Base-by-base conservation (phyloP, 2,113 vertebrate species). In the Callipepla squamata region DNA sequence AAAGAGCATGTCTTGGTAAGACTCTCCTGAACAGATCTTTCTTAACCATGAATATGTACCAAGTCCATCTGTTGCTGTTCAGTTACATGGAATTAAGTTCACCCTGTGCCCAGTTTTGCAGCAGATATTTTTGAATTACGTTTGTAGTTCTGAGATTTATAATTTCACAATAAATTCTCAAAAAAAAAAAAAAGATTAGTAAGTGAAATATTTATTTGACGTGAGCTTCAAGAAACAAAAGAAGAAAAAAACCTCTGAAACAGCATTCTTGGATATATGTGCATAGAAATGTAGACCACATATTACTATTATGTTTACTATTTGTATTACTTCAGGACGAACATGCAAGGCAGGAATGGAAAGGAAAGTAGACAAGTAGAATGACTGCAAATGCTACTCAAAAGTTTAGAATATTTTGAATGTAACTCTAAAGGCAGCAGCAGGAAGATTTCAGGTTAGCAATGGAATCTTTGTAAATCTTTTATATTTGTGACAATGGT, bases 401-500 rank as follows among this genome's bases (percentile, higher is more conserved):
- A 73, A 66, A 16, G 1, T 86, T 59, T 87, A 50, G 61, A 68
- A n/a, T 84, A 36, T 51, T 68, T 84, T 47, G 66, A 85, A 67
- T 82, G 44, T 62, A 66, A 76, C 11, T 32, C 28, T 55, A 68
- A 86, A 87, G 48, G 30, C 38, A 92, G 30, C 65, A 87, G 15
- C 47, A 72, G 59, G 61, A 95, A 95, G 32, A 17, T n/a, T 81
- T 90, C 44, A n/a, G 13, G 80, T 74, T 92, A 70, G 16, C 70
- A 82, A 34, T 57, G 48, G 68, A 79, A 4, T 63, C 23, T 74
- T 83, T 85, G 50, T 50, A 81, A 90, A 85, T 84, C 62, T 66
- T 63, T 55, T 48, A 73, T 79, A 67, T 65, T 93, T 93, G 80
- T 70, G 90, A 76, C 96, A 91, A 90, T 48, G 42, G 57, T 30